These are phyloP conservation scores for Notarius lentiginosus DNA, from an alignment of 2,113 vertebrate genomes.

Conservation along the genomic window DNA sequence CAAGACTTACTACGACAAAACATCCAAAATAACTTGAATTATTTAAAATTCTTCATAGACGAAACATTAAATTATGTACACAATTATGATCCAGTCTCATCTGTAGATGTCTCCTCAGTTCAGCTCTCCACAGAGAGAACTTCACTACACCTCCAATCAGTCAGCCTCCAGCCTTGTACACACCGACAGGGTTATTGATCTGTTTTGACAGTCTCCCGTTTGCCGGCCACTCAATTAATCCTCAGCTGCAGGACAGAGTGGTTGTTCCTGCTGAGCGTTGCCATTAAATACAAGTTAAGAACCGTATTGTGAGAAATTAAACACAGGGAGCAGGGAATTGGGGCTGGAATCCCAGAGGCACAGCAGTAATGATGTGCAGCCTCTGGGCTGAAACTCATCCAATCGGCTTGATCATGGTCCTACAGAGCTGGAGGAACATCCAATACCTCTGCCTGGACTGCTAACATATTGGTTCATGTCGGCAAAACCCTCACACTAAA, in stretches of 20 bases:
- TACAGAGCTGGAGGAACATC: not conserved
- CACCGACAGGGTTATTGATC: constrained; percentile 54
- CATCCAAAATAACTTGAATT: not conserved
- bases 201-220: constrained; percentile 58
- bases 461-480: not conserved
- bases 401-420: not conserved
- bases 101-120: not conserved
- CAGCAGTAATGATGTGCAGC: not conserved
- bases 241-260: constrained; percentile 15
- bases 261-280: constrained; percentile 27
- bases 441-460: not conserved
- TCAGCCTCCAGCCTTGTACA: constrained; percentile 37
- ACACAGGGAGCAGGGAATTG: not conserved
- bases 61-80: not conserved
- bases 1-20: not conserved
- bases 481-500: not conserved
- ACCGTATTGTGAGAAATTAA: not conserved
- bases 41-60: not conserved
- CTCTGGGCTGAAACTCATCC: not conserved
- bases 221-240: constrained; percentile 52
- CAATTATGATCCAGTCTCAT: not conserved
- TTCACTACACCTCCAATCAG: constrained; percentile 30
- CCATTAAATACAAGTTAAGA: constrained; percentile 40
- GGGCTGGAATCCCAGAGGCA: constrained; percentile 8
- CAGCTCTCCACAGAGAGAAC: constrained; percentile 7